Evolutionary conservation across 2,888 invertebrate genomes (phyloP).

Genomic region (Priocnemis perturbator): DNA sequence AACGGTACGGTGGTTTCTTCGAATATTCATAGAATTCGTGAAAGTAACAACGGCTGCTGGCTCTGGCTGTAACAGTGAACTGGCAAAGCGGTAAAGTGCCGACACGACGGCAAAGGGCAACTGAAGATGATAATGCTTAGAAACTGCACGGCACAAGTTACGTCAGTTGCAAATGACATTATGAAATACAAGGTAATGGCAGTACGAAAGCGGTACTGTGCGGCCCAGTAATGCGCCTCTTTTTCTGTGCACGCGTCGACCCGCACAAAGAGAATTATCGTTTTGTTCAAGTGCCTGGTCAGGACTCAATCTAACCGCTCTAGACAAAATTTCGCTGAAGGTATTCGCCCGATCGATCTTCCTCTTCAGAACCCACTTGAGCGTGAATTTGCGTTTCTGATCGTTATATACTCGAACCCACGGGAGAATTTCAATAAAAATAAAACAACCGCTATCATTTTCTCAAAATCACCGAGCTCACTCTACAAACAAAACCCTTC

Average conservation of each 20-base stretch:
- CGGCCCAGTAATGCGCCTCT: constrained; percentile 42
- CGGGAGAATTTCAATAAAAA: too few species aligned
- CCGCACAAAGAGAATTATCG: constrained; percentile 49
- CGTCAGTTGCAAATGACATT: constrained; percentile 69
- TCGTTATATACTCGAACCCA: too few species aligned
- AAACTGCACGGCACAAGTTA: constrained; percentile 61
- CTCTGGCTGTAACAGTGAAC: constrained; percentile 4
- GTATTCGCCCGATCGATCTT: too few species aligned
- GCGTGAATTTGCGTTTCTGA: too few species aligned
- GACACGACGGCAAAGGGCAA: constrained; percentile 64
- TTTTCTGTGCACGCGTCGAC: constrained; percentile 41
- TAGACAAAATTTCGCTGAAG: too few species aligned
- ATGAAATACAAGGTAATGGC: constrained; percentile 68
- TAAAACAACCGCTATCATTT: too few species aligned
- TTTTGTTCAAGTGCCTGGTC: constrained; percentile 43
- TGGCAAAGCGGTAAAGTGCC: constrained; percentile 24
- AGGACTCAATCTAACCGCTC: constrained; percentile 22
- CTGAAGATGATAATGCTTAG: constrained; percentile 62
- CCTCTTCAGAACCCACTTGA: too few species aligned
- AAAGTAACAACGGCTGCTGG: constrained; percentile 54
- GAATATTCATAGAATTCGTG: constrained; percentile 65
- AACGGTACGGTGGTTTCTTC: constrained; percentile 46
- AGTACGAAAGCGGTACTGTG: constrained; percentile 53
- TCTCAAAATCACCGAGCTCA: too few species aligned
- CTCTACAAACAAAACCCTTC: too few species aligned